Evolutionary conservation across 2,797 vertebrate species (phyloP).

Genomic region (Fundulus diaphanus): DNA sequence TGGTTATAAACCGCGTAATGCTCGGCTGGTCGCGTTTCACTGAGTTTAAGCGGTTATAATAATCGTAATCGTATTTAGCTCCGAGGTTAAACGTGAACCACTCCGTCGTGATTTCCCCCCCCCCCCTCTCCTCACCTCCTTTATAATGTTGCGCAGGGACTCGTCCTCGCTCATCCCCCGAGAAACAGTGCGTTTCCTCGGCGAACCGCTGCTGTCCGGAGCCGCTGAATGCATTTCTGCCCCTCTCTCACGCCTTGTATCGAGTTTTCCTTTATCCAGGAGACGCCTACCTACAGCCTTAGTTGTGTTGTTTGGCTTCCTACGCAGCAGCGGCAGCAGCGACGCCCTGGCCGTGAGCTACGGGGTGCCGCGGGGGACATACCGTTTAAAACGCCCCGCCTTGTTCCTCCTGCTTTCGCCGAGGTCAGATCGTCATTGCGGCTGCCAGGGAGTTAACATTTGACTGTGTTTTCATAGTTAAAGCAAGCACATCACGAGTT

Average conservation of each 20-base stretch:
- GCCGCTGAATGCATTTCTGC: constrained; percentile 76
- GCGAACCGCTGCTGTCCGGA: constrained; percentile 73
- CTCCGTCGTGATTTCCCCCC: constrained; percentile 35
- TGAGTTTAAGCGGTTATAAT: not conserved
- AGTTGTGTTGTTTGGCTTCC: constrained; percentile 19
- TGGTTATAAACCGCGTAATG: not conserved
- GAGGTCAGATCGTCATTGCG: not conserved
- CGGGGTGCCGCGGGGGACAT: constrained; percentile 49
- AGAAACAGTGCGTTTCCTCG: constrained; percentile 75
- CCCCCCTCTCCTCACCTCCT: constrained; percentile 82
- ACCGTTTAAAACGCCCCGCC: constrained; percentile 15
- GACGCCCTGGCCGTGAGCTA: constrained; percentile 62
- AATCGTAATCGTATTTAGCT: not conserved
- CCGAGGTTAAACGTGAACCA: not conserved
- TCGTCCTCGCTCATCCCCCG: constrained; percentile 84
- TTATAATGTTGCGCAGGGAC: constrained; percentile 80
- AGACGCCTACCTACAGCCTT: constrained; percentile 40
- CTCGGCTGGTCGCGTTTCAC: not conserved
- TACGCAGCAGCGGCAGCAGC: constrained; percentile 43
- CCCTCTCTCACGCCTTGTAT: constrained; percentile 9
- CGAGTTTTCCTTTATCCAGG: constrained; percentile 45
- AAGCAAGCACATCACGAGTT: not conserved
- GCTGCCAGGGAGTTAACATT: not conserved
- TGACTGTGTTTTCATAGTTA: constrained; percentile 6
- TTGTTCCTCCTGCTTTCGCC: constrained; percentile 26